These are phyloP conservation scores for Sclerodermus sp. DNA, from an alignment of 2,888 invertebrate genomes.

Conservation along the genomic window DNA sequence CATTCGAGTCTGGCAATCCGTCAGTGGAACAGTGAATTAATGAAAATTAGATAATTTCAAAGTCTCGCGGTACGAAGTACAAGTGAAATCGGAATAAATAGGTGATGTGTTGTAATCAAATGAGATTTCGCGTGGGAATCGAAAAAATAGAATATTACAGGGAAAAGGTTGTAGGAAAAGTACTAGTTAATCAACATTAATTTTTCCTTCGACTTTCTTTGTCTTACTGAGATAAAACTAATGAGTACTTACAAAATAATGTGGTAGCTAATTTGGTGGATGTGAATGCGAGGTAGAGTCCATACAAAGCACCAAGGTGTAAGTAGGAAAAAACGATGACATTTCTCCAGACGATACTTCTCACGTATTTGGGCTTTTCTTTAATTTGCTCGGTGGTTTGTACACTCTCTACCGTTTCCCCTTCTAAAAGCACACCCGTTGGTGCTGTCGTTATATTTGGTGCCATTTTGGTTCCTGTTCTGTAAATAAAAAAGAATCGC, in stretches of 20 bases:
- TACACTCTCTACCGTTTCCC: constrained; percentile 36
- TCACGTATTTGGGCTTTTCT: constrained; percentile 32
- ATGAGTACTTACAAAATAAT: constrained; percentile 67
- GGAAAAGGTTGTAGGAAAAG: background rate
- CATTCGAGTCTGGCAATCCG: too few relatives aligned
- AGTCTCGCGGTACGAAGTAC: too few relatives aligned
- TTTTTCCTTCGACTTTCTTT: too few relatives aligned
- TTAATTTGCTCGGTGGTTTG: constrained; percentile 10
- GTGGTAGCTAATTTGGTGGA: constrained; percentile 75
- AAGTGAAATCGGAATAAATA: too few relatives aligned
- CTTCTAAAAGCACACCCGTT: constrained; percentile 54
- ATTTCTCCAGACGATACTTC: constrained; percentile 77
- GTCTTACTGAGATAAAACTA: too few relatives aligned
- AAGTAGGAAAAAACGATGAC: constrained; percentile 77
- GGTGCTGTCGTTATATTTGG: constrained; percentile 57
- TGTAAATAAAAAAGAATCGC: constrained; percentile 21
- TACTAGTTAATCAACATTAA: background rate
- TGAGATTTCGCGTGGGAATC: too few relatives aligned
- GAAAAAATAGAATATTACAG: too few relatives aligned
- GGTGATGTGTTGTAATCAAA: too few relatives aligned
- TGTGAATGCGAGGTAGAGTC: constrained; percentile 71
- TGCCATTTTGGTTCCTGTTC: constrained; percentile 49
- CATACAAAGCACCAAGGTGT: constrained; percentile 76
- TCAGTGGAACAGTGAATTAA: too few relatives aligned
- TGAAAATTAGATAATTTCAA: too few relatives aligned